Conservation (phyloP, 2,113 vertebrate genomes). For the Rana temporaria region DNA sequence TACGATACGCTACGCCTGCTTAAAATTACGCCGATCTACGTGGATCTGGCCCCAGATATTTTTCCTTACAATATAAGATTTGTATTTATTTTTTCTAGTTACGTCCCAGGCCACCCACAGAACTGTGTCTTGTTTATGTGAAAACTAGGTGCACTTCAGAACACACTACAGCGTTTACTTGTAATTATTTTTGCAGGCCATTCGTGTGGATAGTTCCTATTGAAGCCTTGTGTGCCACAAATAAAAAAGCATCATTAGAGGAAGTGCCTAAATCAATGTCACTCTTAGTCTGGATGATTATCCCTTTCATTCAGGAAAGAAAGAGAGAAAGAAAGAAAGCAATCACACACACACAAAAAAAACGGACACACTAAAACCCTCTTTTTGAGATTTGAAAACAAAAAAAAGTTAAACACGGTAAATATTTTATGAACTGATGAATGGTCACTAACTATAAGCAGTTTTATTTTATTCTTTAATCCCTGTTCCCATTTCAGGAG, state of each 20-base stretch:
- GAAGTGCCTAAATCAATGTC: constrained; percentile 7
- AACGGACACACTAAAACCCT: background rate
- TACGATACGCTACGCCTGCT: too few relatives aligned
- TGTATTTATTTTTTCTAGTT: too few relatives aligned
- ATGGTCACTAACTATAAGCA: background rate
- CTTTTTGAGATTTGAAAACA: background rate
- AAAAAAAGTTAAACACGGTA: constrained; percentile 13
- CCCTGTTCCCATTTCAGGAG: background rate
- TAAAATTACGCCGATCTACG: too few relatives aligned
- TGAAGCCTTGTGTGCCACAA: too few relatives aligned
- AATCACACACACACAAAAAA: background rate
- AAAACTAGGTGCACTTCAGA: too few relatives aligned
- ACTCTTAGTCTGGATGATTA: constrained; percentile 31
- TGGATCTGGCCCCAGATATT: too few relatives aligned
- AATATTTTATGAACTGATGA: constrained; percentile 36
- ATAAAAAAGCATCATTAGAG: background rate
- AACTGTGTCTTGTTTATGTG: too few relatives aligned
- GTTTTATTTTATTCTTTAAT: background rate
- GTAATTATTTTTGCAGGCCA: too few relatives aligned
- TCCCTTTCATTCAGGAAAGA: constrained; percentile 3
- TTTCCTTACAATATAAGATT: too few relatives aligned
- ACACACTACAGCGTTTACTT: too few relatives aligned
- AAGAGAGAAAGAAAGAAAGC: constrained; percentile 9
- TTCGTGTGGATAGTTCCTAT: too few relatives aligned
- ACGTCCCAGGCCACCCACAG: too few relatives aligned